Base-by-base conservation (phyloP, 2,797 vertebrate genomes). In the Serranus cabrilla region DNA sequence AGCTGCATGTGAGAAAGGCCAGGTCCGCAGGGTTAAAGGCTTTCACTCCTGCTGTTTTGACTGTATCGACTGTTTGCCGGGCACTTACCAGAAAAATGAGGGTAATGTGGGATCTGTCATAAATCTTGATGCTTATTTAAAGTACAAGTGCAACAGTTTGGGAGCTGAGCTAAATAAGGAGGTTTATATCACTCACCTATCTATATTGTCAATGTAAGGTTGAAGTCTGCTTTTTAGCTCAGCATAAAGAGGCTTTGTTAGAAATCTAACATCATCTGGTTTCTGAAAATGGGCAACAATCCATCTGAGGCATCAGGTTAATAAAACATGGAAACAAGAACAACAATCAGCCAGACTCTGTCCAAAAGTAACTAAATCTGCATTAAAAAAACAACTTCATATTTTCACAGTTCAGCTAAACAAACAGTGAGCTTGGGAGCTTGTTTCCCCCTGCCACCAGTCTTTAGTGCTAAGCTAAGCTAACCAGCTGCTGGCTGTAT, bases 21-120 rank as follows among this genome's bases (percentile, higher is more conserved):
- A 98, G 37, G 87, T 97, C 40, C 95, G 88, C 39, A 85, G 80
- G 4, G 94, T 96, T 43, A 98, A 97, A 89, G 97, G 97, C 10
- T 97, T 96, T 84, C 95, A 97, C 66, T 95, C 96, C 70, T 99
- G 97, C 94, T 99, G 98, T 82, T 99, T 96, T 0, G 96, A 99
- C 78, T 98, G 98, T 14, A 93, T 96, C 1, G 92, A 97, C 73
- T 99, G 98, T 55, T 64, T 88, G 59, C 83, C 89, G 0, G 97
- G 97, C 79, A 97, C 95, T 27, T 98, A 91, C 84, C 94, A 84
- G 86, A 91, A 70, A 69, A 39, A 55, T 16, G 1, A 76, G 46
- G 97, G 97, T 98, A 89, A 89, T 2, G 83, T 34, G 0, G n/a
- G 37, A 14, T 37, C 47, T 60, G 2, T 57, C 4, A 54, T n/a